These are phyloP conservation scores for Rhynchotus rufescens DNA, from an alignment of 2,797 vertebrate genomes.

Conservation along the genomic window DNA sequence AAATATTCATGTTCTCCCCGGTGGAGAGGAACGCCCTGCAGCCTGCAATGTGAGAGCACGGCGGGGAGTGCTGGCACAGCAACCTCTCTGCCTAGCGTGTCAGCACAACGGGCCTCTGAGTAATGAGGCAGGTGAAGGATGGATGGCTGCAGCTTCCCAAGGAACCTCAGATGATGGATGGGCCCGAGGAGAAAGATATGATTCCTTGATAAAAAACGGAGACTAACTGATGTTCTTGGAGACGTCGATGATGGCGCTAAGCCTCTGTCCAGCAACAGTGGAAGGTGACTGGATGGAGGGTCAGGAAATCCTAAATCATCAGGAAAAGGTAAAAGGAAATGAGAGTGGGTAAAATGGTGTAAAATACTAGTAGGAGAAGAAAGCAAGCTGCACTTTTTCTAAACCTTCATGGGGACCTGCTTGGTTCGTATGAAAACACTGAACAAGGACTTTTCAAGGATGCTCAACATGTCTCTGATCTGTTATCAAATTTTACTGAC, in stretches of 20 bases:
- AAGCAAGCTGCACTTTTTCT: background rate
- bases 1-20: background rate
- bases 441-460: background rate
- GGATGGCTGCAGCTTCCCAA: background rate
- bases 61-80: background rate
- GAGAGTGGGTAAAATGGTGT: background rate
- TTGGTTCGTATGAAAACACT: background rate
- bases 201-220: conserved; percentile 31
- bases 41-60: background rate
- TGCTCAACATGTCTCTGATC: background rate
- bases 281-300: background rate
- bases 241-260: background rate
- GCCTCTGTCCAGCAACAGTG: background rate
- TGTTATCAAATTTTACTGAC: background rate
- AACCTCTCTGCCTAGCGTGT: background rate
- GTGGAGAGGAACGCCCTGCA: background rate
- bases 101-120: background rate
- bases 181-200: background rate
- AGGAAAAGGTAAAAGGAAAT: background rate
- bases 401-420: background rate
- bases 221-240: conserved; percentile 42
- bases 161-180: conserved; percentile 4
- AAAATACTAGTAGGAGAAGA: background rate
- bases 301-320: background rate
- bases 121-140: conserved; percentile 37